A percentile compares a stretch with the other conserved stretches of the same genome.
Conservation (phyloP, 2,797 vertebrate species). For the Bryconaethiops microstoma region DNA sequence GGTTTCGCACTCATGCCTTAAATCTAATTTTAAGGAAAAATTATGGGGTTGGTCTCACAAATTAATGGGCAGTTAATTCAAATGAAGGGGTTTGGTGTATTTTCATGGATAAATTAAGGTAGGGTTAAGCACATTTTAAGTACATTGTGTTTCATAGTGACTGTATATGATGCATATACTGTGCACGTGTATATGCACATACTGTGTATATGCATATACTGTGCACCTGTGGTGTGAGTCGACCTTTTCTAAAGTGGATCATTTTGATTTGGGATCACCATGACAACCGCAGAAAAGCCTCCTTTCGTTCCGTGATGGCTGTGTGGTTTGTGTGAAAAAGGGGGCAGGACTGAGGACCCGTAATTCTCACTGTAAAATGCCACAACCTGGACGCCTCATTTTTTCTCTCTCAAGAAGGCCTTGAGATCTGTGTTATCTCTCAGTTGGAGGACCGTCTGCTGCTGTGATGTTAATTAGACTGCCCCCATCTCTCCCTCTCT, state of each 20-base stretch:
- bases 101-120: too few relatives aligned
- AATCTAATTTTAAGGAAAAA: too few relatives aligned
- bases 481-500: neutral
- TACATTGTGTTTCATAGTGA: too few relatives aligned
- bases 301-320: neutral
- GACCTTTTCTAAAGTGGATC: conserved; percentile 5
- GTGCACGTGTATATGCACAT: neutral
- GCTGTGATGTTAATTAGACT: conserved; percentile 60
- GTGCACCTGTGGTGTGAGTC: conserved; percentile 4
- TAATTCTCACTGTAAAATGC: conserved; percentile 8
- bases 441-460: conserved; percentile 26
- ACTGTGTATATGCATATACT: too few relatives aligned
- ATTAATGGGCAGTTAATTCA: too few relatives aligned
- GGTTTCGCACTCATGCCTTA: too few relatives aligned
- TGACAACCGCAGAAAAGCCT: neutral
- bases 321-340: neutral
- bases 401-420: conserved; percentile 18
- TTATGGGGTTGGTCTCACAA: too few relatives aligned
- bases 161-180: neutral
- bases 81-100: too few relatives aligned
- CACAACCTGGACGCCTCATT: conserved; percentile 21
- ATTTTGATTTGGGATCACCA: conserved; percentile 23
- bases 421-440: conserved; percentile 38
- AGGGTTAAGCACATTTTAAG: too few relatives aligned
- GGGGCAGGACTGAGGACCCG: neutral